Percentiles rank a stretch among this genome's conserved stretches.
Evolutionary conservation across 1,140 invertebrate species (phyloP).

Genomic region (Cataglyphis hispanica): DNA sequence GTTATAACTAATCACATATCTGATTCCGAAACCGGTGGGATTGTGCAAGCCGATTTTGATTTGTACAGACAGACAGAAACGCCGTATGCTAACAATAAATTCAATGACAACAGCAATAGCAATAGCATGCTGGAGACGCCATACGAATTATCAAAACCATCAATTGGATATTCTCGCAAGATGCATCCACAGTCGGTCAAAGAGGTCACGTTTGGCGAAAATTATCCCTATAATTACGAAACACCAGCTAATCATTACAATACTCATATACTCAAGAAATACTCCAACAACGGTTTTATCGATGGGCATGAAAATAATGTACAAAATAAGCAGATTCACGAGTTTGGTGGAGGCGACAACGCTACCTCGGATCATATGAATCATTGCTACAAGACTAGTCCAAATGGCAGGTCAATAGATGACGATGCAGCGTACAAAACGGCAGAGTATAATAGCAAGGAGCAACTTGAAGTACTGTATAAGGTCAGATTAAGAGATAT

Average conservation of each 20-base stretch:
- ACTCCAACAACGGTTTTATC: slow-evolving; percentile 80
- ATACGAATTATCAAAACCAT: slow-evolving; percentile 76
- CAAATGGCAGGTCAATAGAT: slow-evolving; percentile 76
- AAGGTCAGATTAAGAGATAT: slow-evolving; percentile 79
- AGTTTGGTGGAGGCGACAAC: slow-evolving; percentile 75
- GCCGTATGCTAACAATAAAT: slow-evolving; percentile 71
- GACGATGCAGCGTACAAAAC: slow-evolving; percentile 76
- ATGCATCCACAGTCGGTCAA: slow-evolving; percentile 69
- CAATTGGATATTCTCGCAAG: slow-evolving; percentile 67
- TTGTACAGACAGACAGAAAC: slow-evolving; percentile 68
- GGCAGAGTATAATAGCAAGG: slow-evolving; percentile 79
- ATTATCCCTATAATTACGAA: slow-evolving; percentile 76
- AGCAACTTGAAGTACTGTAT: slow-evolving; percentile 82
- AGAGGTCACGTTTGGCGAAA: slow-evolving; percentile 71
- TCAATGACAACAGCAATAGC: slow-evolving; percentile 58
- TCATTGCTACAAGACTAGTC: slow-evolving; percentile 78
- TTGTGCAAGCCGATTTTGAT: slow-evolving; percentile 73
- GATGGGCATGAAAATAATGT: slow-evolving; percentile 78
- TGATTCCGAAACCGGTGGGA: slow-evolving; percentile 62
- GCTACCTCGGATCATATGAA: slow-evolving; percentile 78
- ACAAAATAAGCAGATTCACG: slow-evolving; percentile 68
- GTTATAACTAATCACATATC: slow-evolving; percentile 62
- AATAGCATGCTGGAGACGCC: slow-evolving; percentile 70
- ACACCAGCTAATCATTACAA: slow-evolving; percentile 84
- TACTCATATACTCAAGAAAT: slow-evolving; percentile 69